These are phyloP conservation scores for Oryzias dopingdopingensis DNA, from an alignment of 2,797 vertebrate species.

Conservation along the genomic window DNA sequence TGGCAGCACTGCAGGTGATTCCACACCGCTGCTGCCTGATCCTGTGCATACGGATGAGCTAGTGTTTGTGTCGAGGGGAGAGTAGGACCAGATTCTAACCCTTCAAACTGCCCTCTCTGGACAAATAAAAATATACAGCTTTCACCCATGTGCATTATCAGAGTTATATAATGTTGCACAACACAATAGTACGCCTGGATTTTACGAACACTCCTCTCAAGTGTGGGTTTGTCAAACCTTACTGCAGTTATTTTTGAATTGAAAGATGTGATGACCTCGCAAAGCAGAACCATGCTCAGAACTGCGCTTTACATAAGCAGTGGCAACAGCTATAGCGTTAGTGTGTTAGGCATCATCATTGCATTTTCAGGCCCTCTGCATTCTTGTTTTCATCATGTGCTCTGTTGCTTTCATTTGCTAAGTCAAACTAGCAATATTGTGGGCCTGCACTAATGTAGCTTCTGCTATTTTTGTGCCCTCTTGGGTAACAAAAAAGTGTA, in stretches of 20 bases:
- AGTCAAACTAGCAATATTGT: slow-evolving; percentile 34
- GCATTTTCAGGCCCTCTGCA: slow-evolving; percentile 11
- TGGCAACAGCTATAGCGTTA: slow-evolving; percentile 45
- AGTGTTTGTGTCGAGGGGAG: neutral
- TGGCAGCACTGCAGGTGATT: slow-evolving; percentile 91
- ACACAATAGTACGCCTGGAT: slow-evolving; percentile 10
- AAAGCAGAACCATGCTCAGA: slow-evolving; percentile 46
- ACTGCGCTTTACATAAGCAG: slow-evolving; percentile 62
- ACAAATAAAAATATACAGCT: neutral
- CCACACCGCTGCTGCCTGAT: slow-evolving; percentile 4
- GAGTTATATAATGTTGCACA: neutral
- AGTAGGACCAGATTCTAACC: neutral
- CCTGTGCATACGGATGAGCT: slow-evolving; percentile 3
- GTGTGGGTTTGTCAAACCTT: slow-evolving; percentile 64
- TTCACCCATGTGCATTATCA: neutral
- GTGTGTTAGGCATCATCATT: slow-evolving; percentile 22
- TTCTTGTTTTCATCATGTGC: slow-evolving; percentile 36
- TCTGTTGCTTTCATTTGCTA: slow-evolving; percentile 30
- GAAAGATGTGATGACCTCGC: slow-evolving; percentile 61
- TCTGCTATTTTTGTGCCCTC: slow-evolving; percentile 46
- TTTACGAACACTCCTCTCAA: slow-evolving; percentile 46
- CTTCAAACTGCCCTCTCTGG: neutral
- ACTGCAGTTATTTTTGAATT: slow-evolving; percentile 74
- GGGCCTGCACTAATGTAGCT: slow-evolving; percentile 39
- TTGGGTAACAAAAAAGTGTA: slow-evolving; percentile 28